These are phyloP conservation scores for Scylla paramamosain DNA, from an alignment of 1,140 invertebrate genomes.

Conservation along the genomic window DNA sequence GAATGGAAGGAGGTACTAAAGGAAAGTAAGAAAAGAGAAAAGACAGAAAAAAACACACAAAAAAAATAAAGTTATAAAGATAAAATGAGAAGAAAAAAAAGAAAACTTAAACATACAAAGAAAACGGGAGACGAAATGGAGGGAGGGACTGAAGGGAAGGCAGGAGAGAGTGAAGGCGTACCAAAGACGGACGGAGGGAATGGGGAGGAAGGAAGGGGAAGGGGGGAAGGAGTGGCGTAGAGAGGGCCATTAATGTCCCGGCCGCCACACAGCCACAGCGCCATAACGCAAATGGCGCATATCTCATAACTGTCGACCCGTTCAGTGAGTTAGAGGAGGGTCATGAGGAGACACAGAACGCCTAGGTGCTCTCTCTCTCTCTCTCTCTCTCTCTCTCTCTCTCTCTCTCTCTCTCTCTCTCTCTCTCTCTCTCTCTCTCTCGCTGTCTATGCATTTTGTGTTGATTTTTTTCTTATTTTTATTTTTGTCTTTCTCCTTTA, in stretches of 20 bases:
- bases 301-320: slow-evolving; percentile 53
- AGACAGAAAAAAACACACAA: too few species aligned
- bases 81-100: too few species aligned
- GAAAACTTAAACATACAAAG: too few species aligned
- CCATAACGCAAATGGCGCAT: slow-evolving; percentile 56
- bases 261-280: background rate
- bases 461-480: too few species aligned
- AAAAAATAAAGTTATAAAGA: too few species aligned
- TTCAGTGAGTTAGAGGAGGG: background rate
- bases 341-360: slow-evolving; percentile 15
- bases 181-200: background rate
- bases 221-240: background rate
- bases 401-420: slow-evolving; percentile 32
- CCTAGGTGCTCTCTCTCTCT: background rate
- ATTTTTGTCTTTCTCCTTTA: too few species aligned
- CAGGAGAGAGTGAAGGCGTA: background rate
- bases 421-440: slow-evolving; percentile 27
- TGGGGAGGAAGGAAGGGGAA: background rate
- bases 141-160: background rate
- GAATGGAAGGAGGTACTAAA: too few species aligned
- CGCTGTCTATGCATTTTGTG: too few species aligned
- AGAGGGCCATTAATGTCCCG: slow-evolving; percentile 27
- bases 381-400: slow-evolving; percentile 14
- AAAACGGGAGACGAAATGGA: too few species aligned
- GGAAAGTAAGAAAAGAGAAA: too few species aligned